phyloP scores from a whole-genome alignment of 2,797 vertebrate species.

The Hemitrygon akajei region DNA sequence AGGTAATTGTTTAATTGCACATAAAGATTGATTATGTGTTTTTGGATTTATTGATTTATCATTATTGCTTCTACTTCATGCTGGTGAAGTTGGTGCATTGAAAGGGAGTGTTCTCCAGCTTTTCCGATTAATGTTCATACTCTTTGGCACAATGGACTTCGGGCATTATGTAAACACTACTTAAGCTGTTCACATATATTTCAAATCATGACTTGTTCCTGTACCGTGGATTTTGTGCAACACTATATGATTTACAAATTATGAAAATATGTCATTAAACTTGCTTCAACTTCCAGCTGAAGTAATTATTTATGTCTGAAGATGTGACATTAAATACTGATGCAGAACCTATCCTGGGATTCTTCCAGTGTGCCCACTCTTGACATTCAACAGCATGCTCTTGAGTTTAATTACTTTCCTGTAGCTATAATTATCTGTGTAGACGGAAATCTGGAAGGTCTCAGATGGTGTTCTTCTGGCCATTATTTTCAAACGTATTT shows the following conservation, averaged over 20 bases:
- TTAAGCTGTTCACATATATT: background rate
- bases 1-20: background rate
- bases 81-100: background rate
- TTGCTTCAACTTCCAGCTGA: background rate
- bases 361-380: background rate
- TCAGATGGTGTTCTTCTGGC: constrained; percentile 17
- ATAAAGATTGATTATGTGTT: background rate
- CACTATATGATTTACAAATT: background rate
- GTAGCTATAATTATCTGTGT: constrained; percentile 4
- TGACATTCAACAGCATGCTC: constrained; percentile 16
- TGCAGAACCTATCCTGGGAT: background rate
- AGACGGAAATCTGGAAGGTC: constrained; percentile 6
- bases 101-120: background rate
- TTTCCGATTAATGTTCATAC: background rate
- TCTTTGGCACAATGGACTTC: background rate
- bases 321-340: background rate
- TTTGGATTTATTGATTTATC: background rate
- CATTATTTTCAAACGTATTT: background rate
- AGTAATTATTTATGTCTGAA: background rate
- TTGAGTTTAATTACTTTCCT: constrained; percentile 19
- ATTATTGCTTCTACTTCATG: background rate
- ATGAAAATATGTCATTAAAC: background rate
- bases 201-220: background rate
- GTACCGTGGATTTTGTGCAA: background rate
- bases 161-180: background rate